phyloP scores from a whole-genome alignment of 2,888 invertebrate genomes.

The Coleophora deauratella region DNA sequence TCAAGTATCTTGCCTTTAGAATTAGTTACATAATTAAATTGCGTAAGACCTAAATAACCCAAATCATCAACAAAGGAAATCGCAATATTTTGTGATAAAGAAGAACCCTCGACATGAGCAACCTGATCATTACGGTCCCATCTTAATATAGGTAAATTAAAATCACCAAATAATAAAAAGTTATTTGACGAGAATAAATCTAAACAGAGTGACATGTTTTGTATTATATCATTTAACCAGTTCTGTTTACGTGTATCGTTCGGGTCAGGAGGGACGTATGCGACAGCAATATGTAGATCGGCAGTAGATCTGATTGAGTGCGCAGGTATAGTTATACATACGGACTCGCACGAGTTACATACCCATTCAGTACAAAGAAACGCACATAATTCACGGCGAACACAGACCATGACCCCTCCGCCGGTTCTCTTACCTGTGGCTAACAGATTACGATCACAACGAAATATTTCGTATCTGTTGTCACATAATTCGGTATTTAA shows the following conservation, averaged over 20 bases:
- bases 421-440: neutral
- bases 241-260: neutral
- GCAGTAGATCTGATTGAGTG: neutral
- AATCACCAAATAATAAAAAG: neutral
- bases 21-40: neutral
- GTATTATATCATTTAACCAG: neutral
- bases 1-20: neutral
- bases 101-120: neutral
- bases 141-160: neutral
- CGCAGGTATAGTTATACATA: slow-evolving; percentile 3
- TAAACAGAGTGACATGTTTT: neutral
- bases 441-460: neutral
- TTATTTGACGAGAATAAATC: neutral
- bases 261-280: neutral
- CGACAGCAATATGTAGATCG: slow-evolving; percentile 1
- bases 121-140: neutral
- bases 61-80: neutral
- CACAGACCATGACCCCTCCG: slow-evolving; percentile 4
- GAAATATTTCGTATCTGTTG: slow-evolving; percentile 2
- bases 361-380: neutral
- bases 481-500: slow-evolving; percentile 2
- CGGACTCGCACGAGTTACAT: neutral
- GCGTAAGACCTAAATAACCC: neutral
- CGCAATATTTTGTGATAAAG: neutral
- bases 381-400: neutral